Evolutionary conservation across 2,797 vertebrate species (phyloP).

Genomic region (Limosa lapponica): DNA sequence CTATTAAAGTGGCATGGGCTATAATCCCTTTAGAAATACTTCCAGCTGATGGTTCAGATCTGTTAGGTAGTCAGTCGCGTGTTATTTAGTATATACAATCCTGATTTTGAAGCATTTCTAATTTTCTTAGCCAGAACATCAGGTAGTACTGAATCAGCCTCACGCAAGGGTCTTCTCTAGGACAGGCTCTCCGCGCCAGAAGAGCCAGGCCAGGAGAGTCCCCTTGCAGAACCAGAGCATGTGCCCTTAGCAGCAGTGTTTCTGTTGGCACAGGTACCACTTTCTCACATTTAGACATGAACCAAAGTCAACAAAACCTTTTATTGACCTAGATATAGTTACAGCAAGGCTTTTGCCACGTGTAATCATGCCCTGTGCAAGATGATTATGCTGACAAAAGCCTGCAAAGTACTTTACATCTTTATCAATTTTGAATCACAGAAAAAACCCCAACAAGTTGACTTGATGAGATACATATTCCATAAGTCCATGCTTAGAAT

Average conservation of each 20-base stretch:
- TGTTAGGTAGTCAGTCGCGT: background rate
- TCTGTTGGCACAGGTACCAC: background rate
- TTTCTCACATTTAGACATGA: background rate
- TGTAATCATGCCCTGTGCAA: fast-evolving
- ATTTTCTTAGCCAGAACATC: background rate
- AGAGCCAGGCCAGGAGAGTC: background rate
- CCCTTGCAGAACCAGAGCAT: background rate
- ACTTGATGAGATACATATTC: background rate
- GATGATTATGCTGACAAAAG: background rate
- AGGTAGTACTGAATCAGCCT: background rate
- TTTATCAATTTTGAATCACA: background rate
- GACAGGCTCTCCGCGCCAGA: background rate
- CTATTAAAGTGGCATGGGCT: background rate
- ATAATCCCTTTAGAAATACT: background rate
- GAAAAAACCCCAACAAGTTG: background rate
- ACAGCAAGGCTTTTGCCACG: background rate
- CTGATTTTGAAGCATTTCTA: background rate
- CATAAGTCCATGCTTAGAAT: background rate
- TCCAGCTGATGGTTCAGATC: background rate
- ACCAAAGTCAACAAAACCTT: slow-evolving; percentile 10
- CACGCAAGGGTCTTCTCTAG: background rate
- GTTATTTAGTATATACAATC: background rate
- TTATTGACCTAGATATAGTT: background rate
- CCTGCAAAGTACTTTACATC: background rate
- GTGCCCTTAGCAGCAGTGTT: background rate